Evolutionary conservation across 2,797 vertebrate genomes (phyloP).

Genomic region (Pseudochaenichthys georgianus): DNA sequence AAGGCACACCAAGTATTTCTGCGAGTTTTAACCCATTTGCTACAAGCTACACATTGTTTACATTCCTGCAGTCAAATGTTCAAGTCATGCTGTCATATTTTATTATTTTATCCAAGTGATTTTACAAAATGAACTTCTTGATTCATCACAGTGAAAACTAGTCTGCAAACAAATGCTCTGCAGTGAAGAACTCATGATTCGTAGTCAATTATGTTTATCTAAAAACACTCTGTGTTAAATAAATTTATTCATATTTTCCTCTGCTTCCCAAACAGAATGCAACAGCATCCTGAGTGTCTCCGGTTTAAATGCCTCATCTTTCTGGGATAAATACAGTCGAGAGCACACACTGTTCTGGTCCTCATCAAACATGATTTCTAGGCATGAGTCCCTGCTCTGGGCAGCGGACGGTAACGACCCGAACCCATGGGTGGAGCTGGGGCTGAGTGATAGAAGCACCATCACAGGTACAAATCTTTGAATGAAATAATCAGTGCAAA

Average conservation of each 20-base stretch:
- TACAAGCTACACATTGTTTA: background rate
- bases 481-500: background rate
- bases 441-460: conserved; percentile 83
- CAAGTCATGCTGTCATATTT: conserved; percentile 7
- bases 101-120: background rate
- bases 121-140: background rate
- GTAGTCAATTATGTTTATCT: background rate
- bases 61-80: conserved; percentile 5
- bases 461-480: conserved; percentile 82
- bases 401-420: conserved; percentile 51
- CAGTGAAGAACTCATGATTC: conserved; percentile 1
- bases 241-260: conserved; percentile 16
- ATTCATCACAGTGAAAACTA: background rate
- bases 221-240: conserved; percentile 6
- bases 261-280: conserved; percentile 80
- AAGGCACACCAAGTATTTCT: background rate
- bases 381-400: conserved; percentile 75
- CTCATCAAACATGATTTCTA: conserved; percentile 54
- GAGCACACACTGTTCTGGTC: conserved; percentile 72
- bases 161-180: background rate
- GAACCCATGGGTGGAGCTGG: conserved; percentile 87
- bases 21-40: background rate
- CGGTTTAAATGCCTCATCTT: conserved; percentile 85
- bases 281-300: conserved; percentile 73
- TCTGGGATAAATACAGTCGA: conserved; percentile 71